phyloP scores from a whole-genome alignment of 1,140 invertebrate genomes.

The Pteromalus puparum region DNA sequence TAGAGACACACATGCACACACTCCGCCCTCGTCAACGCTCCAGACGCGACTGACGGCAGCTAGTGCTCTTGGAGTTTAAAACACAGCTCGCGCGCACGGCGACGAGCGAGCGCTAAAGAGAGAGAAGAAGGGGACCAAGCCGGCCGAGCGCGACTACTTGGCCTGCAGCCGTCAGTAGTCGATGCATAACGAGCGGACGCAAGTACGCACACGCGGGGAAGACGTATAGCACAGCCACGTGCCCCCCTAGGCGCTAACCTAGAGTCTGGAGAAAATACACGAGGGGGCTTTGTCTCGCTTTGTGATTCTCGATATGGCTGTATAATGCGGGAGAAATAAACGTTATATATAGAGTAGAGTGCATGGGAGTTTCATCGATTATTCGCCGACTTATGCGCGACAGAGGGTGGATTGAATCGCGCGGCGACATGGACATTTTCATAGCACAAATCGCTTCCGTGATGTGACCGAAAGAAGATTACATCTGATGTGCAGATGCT shows the following conservation, averaged over 20 bases:
- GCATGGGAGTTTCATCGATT: neutral
- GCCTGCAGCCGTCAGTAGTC: neutral
- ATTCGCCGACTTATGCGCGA: neutral
- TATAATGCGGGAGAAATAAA: neutral
- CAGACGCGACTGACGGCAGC: conserved; percentile 55
- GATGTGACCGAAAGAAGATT: too few relatives aligned
- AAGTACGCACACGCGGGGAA: neutral
- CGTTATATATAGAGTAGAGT: neutral
- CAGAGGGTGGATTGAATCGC: neutral
- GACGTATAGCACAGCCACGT: neutral
- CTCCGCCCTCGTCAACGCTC: conserved; percentile 54
- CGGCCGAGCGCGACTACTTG: conserved; percentile 9
- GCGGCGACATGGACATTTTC: neutral
- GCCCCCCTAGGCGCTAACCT: neutral
- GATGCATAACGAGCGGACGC: neutral
- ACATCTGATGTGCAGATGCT: too few relatives aligned
- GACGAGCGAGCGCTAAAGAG: neutral
- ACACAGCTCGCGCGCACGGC: conserved; percentile 11
- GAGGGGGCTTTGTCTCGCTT: neutral
- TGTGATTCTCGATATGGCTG: neutral
- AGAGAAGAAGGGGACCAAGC: conserved; percentile 15
- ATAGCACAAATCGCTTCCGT: too few relatives aligned
- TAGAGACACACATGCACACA: neutral
- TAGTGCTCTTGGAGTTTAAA: conserved; percentile 32
- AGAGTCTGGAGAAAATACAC: neutral